Evolutionary conservation across 2,113 vertebrate genomes (phyloP).

Genomic region (Noturus placidus): DNA sequence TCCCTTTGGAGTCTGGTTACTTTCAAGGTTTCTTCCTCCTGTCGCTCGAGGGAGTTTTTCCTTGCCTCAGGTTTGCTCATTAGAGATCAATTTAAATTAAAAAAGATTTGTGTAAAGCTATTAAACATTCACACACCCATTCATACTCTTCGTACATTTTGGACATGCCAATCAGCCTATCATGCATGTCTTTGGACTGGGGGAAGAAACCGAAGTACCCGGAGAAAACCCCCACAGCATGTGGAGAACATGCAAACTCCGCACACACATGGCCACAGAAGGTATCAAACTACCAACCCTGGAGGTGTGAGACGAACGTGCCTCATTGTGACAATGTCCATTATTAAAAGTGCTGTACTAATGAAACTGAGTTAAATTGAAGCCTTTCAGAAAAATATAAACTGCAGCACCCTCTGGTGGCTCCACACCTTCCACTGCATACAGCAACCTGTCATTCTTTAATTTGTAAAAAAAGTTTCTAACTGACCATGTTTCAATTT

Average conservation of each 20-base stretch:
- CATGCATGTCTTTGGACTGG: no score
- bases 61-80: background rate
- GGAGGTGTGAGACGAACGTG: no score
- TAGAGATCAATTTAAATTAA: background rate
- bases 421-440: background rate
- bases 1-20: no score
- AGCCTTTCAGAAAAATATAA: background rate
- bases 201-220: no score
- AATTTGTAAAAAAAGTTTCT: background rate
- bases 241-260: no score
- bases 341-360: background rate
- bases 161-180: no score
- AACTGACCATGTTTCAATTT: background rate
- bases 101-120: background rate
- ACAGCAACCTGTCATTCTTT: background rate
- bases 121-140: background rate
- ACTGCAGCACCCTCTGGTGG: background rate
- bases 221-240: no score
- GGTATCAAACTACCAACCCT: no score
- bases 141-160: no score
- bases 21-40: no score
- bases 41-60: background rate
- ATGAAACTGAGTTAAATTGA: no score
- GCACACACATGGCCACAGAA: no score
- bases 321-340: background rate